Evolutionary conservation across 2,888 invertebrate genomes (phyloP).

Genomic region (Mystacides longicornis): DNA sequence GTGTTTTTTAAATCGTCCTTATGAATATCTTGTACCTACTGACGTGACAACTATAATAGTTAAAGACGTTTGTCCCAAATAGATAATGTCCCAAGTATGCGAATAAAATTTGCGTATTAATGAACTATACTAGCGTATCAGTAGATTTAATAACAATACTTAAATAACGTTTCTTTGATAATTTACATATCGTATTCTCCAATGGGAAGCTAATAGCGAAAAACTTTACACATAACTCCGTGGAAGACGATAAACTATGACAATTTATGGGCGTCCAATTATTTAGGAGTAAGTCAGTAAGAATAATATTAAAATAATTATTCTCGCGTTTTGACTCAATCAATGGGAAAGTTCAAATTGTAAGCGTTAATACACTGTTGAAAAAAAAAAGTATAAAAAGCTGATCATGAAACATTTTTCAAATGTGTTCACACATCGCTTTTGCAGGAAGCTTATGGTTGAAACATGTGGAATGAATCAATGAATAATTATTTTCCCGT

Average conservation of each 20-base stretch:
- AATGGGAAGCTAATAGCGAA: not conserved
- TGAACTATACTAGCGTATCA: not conserved
- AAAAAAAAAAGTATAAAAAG: not conserved
- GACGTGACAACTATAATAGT: too few species aligned
- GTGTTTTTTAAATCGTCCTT: too few species aligned
- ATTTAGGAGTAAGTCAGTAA: not conserved
- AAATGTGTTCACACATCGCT: not conserved
- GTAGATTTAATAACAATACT: too few species aligned
- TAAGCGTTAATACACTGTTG: not conserved
- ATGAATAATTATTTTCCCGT: slow-evolving; percentile 2
- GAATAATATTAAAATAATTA: not conserved
- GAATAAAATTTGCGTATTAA: not conserved
- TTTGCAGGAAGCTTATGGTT: too few species aligned
- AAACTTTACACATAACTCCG: not conserved
- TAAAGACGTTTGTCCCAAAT: too few species aligned
- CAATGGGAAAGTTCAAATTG: not conserved
- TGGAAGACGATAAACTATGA: not conserved
- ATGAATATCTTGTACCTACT: too few species aligned
- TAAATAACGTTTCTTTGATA: too few species aligned
- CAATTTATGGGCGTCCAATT: too few species aligned
- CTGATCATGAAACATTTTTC: not conserved
- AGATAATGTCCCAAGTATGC: not conserved
- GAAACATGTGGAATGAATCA: not conserved
- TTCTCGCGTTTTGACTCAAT: not conserved
- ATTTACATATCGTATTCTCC: not conserved